phyloP scores from a whole-genome alignment of 2,888 invertebrate genomes.

The Vannuccia rotundouncinata region DNA sequence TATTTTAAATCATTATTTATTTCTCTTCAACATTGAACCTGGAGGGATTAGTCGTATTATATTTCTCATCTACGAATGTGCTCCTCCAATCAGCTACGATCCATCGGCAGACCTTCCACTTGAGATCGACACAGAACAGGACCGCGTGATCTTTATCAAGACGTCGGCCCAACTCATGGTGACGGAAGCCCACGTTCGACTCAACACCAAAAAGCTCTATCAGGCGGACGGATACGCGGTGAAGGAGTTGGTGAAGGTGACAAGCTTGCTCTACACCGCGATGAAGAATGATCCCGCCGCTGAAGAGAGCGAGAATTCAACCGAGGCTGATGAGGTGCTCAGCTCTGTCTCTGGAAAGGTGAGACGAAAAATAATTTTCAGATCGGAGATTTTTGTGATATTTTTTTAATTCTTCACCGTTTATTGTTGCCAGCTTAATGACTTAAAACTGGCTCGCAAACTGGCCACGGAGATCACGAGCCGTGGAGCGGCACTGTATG shows the following conservation, averaged over 20 bases:
- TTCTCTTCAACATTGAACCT: too few species aligned
- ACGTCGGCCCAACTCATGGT: slow-evolving; percentile 83
- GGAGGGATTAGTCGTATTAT: too few species aligned
- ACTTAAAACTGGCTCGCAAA: slow-evolving; percentile 74
- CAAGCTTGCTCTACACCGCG: slow-evolving; percentile 72
- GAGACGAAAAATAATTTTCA: background rate
- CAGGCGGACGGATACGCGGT: slow-evolving; percentile 92
- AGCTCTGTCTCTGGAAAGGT: background rate
- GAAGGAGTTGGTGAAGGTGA: slow-evolving; percentile 83
- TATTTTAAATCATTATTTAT: too few species aligned
- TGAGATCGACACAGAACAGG: slow-evolving; percentile 69
- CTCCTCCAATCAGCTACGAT: slow-evolving; percentile 70
- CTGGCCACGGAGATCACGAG: slow-evolving; percentile 83
- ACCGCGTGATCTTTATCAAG: slow-evolving; percentile 76
- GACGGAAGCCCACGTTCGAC: slow-evolving; percentile 75
- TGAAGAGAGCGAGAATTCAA: background rate
- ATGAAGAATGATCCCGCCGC: slow-evolving; percentile 56
- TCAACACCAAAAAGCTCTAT: slow-evolving; percentile 91
- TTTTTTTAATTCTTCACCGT: background rate
- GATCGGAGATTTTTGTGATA: background rate
- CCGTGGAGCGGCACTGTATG: slow-evolving; percentile 80
- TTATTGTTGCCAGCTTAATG: slow-evolving; percentile 63
- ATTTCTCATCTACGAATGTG: too few species aligned
- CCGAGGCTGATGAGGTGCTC: slow-evolving; percentile 11
- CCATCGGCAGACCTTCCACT: slow-evolving; percentile 70